Evolutionary conservation across 35 echinoderm and acorn worm genomes (phyloP), one percentile per base, ranked within the genome.

Genomic region (Lytechinus variegatus): DNA sequence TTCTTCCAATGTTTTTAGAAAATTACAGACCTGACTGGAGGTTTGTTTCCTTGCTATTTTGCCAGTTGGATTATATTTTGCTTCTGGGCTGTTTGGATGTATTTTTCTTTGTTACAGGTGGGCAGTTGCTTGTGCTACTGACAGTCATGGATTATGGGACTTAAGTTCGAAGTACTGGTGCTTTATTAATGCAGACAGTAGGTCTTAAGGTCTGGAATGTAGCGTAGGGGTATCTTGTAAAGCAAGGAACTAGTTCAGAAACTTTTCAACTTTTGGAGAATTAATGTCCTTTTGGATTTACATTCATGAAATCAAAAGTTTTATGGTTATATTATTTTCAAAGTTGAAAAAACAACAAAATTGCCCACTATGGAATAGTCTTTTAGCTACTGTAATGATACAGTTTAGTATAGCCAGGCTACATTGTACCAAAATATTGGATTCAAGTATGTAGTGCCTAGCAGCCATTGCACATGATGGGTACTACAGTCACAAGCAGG

Each of bases 101-200:
- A 79, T 79, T 24, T 79, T 79, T 24, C 66, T 79, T 79, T 79
- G 66, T 79, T 79, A 79, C 66, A 79, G 66, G 66, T 79, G 66
- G 66, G 66, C 66, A 79, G 66, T 79, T 79, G 66, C 66, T 79
- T 79, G 66, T 19, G 66, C 19, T 79, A 79, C 19, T 79, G 66
- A 79, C 66, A 79, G 66, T 79, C 12, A 24, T 2, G 66, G 66
- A 79, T 79, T 79, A 79, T 79, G 14, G 66, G 66, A 79, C 66
- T 79, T 79, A 79, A 79, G 21, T 79, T 44, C 66, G 19, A 24
- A 79, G 66, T 79, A 79, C 66, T 16, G 14, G 66, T 79, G 66
- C 66, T 79, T 79, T 79, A 79, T 79, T 79, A 79, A 79, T 79
- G n/a, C 66, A 79, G 66, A 79, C 66, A 79, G 66, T 79, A 24